Conservation (phyloP, 2,113 vertebrate species). For the Apus apus region DNA sequence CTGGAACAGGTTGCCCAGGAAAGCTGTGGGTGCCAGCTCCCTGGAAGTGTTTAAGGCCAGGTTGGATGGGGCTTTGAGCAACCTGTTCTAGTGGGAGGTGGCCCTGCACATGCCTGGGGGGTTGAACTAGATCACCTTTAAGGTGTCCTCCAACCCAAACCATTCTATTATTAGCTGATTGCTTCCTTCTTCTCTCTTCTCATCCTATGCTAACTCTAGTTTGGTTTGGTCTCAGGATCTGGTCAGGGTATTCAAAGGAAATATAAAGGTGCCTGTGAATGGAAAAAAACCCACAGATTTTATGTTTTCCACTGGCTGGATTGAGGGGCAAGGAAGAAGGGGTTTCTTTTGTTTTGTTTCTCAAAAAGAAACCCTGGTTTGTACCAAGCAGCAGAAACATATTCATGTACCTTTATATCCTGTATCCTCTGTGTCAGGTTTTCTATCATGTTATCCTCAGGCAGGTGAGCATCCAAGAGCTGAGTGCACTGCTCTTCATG, state of each 20-base stretch:
- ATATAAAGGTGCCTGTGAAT: neutral
- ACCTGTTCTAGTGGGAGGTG: too few species aligned
- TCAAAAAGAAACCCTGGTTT: neutral
- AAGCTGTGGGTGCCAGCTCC: too few species aligned
- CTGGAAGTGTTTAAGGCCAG: too few species aligned
- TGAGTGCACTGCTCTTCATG: slow-evolving; percentile 67
- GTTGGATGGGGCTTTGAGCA: too few species aligned
- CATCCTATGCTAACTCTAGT: neutral
- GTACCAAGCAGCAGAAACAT: neutral
- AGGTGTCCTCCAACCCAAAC: too few species aligned
- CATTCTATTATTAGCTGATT: neutral
- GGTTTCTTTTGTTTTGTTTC: neutral
- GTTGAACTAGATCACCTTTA: too few species aligned
- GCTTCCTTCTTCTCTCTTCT: neutral
- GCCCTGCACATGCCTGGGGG: too few species aligned
- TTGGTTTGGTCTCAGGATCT: neutral
- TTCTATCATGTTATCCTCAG: slow-evolving; percentile 63
- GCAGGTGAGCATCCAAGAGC: slow-evolving; percentile 36
- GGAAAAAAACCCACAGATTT: neutral
- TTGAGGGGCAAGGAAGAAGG: neutral
- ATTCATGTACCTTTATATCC: slow-evolving; percentile 75
- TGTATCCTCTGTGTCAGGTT: slow-evolving; percentile 64
- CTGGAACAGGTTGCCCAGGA: too few species aligned
- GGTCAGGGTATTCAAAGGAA: neutral
- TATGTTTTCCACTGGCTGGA: neutral